phyloP scores from a whole-genome alignment of 2,797 vertebrate species.

The Anabas testudineus region DNA sequence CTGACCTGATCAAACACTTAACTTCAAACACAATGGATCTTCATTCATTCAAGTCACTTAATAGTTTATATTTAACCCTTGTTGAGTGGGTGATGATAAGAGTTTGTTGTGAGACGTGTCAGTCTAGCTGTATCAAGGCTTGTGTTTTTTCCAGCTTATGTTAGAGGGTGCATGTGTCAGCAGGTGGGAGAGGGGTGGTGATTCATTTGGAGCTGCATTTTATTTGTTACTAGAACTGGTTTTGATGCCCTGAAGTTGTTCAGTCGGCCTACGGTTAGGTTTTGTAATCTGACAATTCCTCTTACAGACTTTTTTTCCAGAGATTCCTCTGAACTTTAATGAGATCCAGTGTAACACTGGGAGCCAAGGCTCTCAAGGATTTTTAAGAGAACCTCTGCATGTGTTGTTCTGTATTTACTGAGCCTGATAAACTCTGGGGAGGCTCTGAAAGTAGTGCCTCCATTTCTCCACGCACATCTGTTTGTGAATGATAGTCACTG shows the following conservation, averaged over 20 bases:
- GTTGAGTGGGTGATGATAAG: conserved; percentile 1
- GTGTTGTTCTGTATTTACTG: background rate
- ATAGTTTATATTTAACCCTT: background rate
- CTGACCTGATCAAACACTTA: conserved; percentile 13
- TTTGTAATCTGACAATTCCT: conserved; percentile 50
- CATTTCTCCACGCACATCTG: conserved; percentile 49
- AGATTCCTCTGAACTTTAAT: conserved; percentile 29
- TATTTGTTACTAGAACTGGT: conserved; percentile 58
- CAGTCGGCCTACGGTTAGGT: conserved; percentile 20
- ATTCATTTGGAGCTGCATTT: conserved; percentile 52
- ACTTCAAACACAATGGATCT: background rate
- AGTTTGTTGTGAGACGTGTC: conserved; percentile 28
- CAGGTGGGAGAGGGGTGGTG: conserved; percentile 46
- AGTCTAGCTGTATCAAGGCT: conserved; percentile 24
- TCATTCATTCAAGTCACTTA: background rate
- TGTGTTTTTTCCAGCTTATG: conserved; percentile 17
- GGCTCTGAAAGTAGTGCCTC: background rate
- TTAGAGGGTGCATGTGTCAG: conserved; percentile 38
- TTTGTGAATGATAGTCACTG: conserved; percentile 46
- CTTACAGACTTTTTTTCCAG: conserved; percentile 29
- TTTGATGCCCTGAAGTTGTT: conserved; percentile 38
- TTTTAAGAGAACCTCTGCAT: background rate
- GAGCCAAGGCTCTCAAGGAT: background rate
- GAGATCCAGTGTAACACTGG: conserved; percentile 11
- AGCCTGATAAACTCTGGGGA: conserved; percentile 6